phyloP scores from a whole-genome alignment of 1,140 invertebrate genomes.

The Aplysia californica region DNA sequence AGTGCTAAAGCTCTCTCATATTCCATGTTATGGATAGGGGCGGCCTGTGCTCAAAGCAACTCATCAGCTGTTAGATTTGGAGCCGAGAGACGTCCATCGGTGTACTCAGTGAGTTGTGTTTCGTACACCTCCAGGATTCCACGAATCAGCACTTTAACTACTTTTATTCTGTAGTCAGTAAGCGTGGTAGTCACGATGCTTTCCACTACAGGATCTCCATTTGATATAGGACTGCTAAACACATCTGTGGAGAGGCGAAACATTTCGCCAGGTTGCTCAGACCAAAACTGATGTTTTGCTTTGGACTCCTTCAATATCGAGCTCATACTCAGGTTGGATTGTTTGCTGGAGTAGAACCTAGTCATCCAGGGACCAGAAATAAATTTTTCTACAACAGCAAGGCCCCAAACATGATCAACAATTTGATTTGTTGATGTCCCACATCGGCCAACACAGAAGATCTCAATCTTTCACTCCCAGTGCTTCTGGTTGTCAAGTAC shows the following conservation, averaged over 20 bases:
- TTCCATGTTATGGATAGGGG: background rate
- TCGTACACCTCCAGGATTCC: background rate
- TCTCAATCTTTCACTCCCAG: too few relatives aligned
- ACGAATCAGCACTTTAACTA: background rate
- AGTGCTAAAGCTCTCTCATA: background rate
- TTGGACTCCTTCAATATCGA: background rate
- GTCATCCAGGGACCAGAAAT: background rate
- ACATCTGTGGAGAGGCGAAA: background rate
- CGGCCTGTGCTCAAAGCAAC: background rate
- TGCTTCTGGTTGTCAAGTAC: background rate
- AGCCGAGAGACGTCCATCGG: background rate
- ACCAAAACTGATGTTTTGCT: background rate
- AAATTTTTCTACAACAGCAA: background rate
- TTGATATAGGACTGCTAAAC: background rate
- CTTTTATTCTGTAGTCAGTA: background rate
- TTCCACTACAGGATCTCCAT: background rate
- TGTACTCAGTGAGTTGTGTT: background rate
- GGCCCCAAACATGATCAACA: background rate
- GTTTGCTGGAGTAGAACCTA: background rate
- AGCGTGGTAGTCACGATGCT: background rate
- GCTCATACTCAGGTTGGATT: background rate
- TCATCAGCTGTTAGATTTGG: background rate
- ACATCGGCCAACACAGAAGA: background rate
- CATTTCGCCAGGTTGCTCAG: background rate
- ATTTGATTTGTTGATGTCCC: background rate